Conservation (phyloP, 1,140 invertebrate genomes). For the Periplaneta americana region DNA sequence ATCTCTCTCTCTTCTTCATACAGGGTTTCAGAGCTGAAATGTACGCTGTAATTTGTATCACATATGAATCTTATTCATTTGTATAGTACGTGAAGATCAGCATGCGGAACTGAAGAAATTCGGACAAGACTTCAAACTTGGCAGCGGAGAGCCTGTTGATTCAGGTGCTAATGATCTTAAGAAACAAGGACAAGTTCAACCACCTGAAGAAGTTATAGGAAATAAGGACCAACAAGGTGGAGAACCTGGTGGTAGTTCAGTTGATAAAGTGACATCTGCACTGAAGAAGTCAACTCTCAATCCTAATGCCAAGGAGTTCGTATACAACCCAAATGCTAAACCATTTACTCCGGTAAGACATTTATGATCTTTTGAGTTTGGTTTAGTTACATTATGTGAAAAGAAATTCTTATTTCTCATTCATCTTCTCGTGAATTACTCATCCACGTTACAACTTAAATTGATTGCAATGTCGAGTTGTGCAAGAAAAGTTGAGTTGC, state of each 20-base stretch:
- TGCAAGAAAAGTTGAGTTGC: too few relatives aligned
- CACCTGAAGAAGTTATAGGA: not conserved
- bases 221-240: not conserved
- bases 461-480: too few relatives aligned
- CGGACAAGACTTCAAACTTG: slow-evolving; percentile 49
- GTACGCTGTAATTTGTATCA: not conserved
- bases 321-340: slow-evolving; percentile 75
- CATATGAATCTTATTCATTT: not conserved
- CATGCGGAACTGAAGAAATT: slow-evolving; percentile 52
- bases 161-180: slow-evolving; percentile 2
- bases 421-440: too few relatives aligned
- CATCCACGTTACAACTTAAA: too few relatives aligned
- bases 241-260: not conserved
- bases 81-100: slow-evolving; percentile 42
- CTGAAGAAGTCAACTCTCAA: slow-evolving; percentile 76
- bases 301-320: slow-evolving; percentile 84
- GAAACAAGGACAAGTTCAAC: slow-evolving; percentile 12
- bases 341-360: slow-evolving; percentile 76
- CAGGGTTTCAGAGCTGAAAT: not conserved
- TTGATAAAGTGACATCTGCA: slow-evolving; percentile 53
- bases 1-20: not conserved
- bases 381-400: too few relatives aligned
- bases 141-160: slow-evolving; percentile 36
- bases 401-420: too few relatives aligned
- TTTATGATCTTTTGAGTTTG: too few relatives aligned